Evolutionary conservation across 2,797 vertebrate species (phyloP), one percentile per base, ranked within the genome.

Genomic region (Gouania willdenowi): DNA sequence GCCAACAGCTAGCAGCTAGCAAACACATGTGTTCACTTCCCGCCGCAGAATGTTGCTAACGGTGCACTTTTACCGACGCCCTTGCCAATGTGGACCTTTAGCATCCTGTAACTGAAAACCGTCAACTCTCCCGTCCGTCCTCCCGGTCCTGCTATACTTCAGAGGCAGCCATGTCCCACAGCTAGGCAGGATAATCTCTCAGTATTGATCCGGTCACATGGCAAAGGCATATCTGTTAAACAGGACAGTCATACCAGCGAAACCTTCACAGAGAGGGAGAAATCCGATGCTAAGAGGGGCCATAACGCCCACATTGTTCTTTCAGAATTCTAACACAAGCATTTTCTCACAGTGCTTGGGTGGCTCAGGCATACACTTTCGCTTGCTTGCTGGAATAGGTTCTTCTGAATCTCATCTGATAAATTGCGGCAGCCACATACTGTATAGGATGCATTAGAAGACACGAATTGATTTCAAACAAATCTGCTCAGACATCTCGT

Each of bases 51-150:
- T 12, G 0, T 28, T 77, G 73, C 77, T 55, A 50, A 57, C 35
- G 18, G 54, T 59, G 53, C 80, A 75, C 49, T 78, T 81, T 71
- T 51, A 42, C 47, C 37, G 52, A 58, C 23, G 65, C 41, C 74
- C 62, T 70, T 71, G 61, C 66, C 62, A 54, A 48, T 21, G 15
- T 66, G 56, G 58, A 73, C 71, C 67, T 67, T 59, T 13, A 14
- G 45, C 44, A 71, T 77, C 83, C 77, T 81, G 77, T 73, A 81
- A 83, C 68, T 64, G 52, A 68, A 77, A 70, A 66, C 69, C 39
- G 7, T 41, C 65, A 58, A 41, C 60, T 44, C 62, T 43, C 42
- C 62, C 49, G 37, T 46, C 50, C 41, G n/a, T n/a, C n/a, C n/a
- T n/a, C 41, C 41, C 15, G 10, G 28, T 42, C 46, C 44, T 28